Evolutionary conservation across 1,140 invertebrate genomes (phyloP), one percentile per base, ranked within the genome.

Genomic region (Drosophila sproati): DNA sequence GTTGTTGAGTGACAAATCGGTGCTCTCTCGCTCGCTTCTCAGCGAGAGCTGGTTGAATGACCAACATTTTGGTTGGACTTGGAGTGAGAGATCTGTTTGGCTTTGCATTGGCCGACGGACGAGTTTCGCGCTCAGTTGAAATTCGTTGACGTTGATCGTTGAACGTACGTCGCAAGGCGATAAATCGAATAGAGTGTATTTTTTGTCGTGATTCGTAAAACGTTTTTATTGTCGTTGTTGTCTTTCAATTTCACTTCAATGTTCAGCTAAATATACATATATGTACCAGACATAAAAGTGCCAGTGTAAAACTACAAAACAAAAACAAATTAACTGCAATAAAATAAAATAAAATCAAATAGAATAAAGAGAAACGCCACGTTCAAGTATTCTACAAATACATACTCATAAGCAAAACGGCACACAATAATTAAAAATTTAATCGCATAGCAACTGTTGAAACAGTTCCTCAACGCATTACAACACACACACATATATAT

Each of bases 181-280:
- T 1, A 48, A 34, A 56, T 29, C 48, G 20, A 34, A 34, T 50
- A 7, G 61, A 37, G 56, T 52, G 20, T 64, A n/a, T 31, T 35
- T 64, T 59, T 67, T 51, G 41, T 60, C 68, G 73, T 72, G 66
- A 73, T 61, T 62, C 48, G 64, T 69, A 51, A 54, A 52, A 28
- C 32, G 43, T 67, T 55, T 71, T 66, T 72, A 64, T 43, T 61
- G 52, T 78, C 45, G 51, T 68, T 77, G 54, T 74, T 64, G 61
- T 83, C 54, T 72, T 67, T 80, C 37, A 73, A 76, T 88, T 88
- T 88, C 73, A 78, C 66, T 71, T 80, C 50, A 55, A 87, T 80
- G 80, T 89, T 78, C 74, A 64, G 76, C 85, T 85, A 88, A 80
- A 89, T 88, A 81, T 37, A 71, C 54, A 77, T 41, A 57, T 48